Evolutionary conservation across 2,888 invertebrate genomes (phyloP).

Genomic region (Alviniconcha strummeri): DNA sequence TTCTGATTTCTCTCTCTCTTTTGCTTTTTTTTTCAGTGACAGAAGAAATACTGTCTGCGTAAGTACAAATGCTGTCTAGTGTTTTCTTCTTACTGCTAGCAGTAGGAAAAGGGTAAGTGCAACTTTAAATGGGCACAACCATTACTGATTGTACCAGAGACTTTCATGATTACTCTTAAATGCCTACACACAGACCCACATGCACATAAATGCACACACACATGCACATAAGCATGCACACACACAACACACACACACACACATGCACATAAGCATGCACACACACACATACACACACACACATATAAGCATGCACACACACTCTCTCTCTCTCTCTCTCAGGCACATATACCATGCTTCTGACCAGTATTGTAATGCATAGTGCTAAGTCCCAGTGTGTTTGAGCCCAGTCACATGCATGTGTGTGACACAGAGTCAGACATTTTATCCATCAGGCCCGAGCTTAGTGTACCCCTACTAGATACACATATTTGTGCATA

Average conservation of each 20-base stretch:
- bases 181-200: background rate
- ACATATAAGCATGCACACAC: background rate
- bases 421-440: background rate
- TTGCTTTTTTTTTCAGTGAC: constrained; percentile 49
- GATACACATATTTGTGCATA: background rate
- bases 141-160: background rate
- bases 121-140: background rate
- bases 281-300: background rate
- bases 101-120: background rate
- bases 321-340: constrained; percentile 6
- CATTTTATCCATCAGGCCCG: background rate
- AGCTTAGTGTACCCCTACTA: background rate
- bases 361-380: too few species aligned
- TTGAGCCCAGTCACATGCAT: background rate
- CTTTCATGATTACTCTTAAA: background rate
- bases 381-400: too few species aligned
- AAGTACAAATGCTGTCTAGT: constrained; percentile 38
- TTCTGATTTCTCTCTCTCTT: too few species aligned
- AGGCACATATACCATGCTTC: background rate
- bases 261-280: background rate
- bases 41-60: constrained; percentile 59
- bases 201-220: background rate
- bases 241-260: background rate
- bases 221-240: background rate
- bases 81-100: background rate